Evolutionary conservation across 2,888 invertebrate genomes (phyloP), one percentile per base, ranked within the genome.

Genomic region (Eupithecia subumbrata): DNA sequence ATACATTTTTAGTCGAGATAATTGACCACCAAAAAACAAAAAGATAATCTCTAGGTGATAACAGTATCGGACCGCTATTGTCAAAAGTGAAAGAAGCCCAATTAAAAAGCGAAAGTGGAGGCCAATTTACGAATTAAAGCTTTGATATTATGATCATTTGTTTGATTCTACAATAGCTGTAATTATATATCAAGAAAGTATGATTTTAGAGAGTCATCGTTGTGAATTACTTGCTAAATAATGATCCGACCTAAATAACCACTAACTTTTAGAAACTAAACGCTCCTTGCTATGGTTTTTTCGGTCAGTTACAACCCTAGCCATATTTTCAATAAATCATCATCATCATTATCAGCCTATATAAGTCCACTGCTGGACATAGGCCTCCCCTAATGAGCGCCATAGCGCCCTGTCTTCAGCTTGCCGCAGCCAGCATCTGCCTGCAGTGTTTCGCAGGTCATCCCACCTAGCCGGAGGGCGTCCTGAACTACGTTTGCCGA

Each of bases 61-160:
- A 66, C 52, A 67, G 60, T 45, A 67, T 66, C 22, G 48, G 45
- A 56, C 56, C 45, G n/a, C 56, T 76, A 34, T 74, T 74, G 74
- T 37, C 66, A 69, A 69, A 76, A 77, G 77, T 77, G 77, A 77
- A 76, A 77, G 77, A 77, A 16, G 40, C 2, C 70, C 72, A 75
- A 77, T 77, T 75, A 75, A 72, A 72, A 77, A 56, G 69, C 43
- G 77, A 77, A 77, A 77, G 77, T 77, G 9, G 63, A 69, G 64
- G 71, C 71, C 71, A 76, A 73, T 74, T 75, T 71, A 63, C 40
- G 25, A 75, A 74, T 74, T 76, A 66, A 72, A 66, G 68, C 22
- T 64, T 30, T 9, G 34, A 72, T 71, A 67, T 67, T 67, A 67
- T 66, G 69, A 64, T 56, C 37, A 25, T 67, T 72, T 66, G 69